Base-by-base conservation (phyloP, 2,797 vertebrate genomes). In the Dermochelys coriacea region DNA sequence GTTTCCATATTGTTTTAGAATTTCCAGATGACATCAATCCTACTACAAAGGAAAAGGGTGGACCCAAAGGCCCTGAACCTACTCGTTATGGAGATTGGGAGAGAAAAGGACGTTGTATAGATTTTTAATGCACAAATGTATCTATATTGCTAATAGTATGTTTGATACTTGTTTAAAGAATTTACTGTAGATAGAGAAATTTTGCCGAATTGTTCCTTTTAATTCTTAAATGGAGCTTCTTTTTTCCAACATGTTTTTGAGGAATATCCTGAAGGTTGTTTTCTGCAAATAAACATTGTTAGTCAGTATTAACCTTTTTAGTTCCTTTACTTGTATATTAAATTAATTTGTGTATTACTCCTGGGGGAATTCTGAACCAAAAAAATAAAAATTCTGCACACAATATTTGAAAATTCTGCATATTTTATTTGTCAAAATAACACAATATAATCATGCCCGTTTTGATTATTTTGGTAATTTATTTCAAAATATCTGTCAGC, bases 41-140 rank as follows among this genome's bases (percentile, higher is more conserved):
- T 84, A 93, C 95, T 57, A 99, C 99, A 91, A 99, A 99, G 96
- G 99, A 99, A 96, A 99, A 98, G 84, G 99, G 99, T 78, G 99
- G 99, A 81, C 99, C 99, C 54, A 98, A 97, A 93, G 99, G 99
- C 86, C 99, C 99, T 25, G 99, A 99, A 98, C 99, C 99, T 84
- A 99, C 99, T 5, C 99, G 99, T 87, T 99, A 99, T 0, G 99
- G 99, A 96, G 99, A 99, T 88, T 99, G 99, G 99, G 99, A 99
- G 96, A 98, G 99, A 95, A 99, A 99, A 98, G 99, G 99, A 90
- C 99, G 99, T 92, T 99, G 99, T 96, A 99, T 99, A 92, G 99
- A 99, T 97, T 99, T 99, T 97, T 99, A 98, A 97, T 82, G 50
- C 82, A 31, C 47, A 25, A 86, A 84, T 57, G 14, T 82, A 12